Percentiles rank a stretch among this genome's conserved stretches.
Evolutionary conservation across 2,888 invertebrate species (phyloP).

Genomic region (Acanthopleura granulata): DNA sequence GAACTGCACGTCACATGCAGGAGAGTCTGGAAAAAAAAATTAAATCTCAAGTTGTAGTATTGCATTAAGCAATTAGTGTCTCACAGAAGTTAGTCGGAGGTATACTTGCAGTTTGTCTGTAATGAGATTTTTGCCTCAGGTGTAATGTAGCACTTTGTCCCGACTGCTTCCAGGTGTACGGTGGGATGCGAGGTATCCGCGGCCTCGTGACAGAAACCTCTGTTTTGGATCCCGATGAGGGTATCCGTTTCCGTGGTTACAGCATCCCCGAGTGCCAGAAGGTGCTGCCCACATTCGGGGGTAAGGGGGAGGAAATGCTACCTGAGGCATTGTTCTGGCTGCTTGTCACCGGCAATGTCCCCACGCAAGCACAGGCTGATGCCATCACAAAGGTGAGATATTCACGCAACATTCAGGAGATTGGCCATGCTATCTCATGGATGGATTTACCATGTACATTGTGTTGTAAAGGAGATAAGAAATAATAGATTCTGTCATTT

Average conservation of each 20-base stretch:
- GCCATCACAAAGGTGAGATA: constrained; percentile 57
- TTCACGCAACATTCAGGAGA: neutral
- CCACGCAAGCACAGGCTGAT: constrained; percentile 82
- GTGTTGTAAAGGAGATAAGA: too few species aligned
- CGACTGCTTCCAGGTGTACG: constrained; percentile 75
- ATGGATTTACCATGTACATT: too few species aligned
- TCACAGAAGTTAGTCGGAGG: too few species aligned
- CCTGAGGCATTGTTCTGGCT: constrained; percentile 97
- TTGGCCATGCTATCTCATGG: too few species aligned
- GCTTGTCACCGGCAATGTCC: constrained; percentile 89
- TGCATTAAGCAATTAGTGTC: too few species aligned
- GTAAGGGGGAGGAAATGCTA: constrained; percentile 82
- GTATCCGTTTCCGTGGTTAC: constrained; percentile 93
- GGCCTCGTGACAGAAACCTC: constrained; percentile 96
- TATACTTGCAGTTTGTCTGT: too few species aligned
- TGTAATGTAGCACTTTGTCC: too few species aligned
- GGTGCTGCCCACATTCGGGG: constrained; percentile 82
- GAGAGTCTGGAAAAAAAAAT: too few species aligned
- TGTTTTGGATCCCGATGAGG: constrained; percentile 93
- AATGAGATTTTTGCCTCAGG: too few species aligned
- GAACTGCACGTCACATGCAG: too few species aligned
- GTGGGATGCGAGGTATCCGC: constrained; percentile 97
- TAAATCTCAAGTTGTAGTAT: too few species aligned
- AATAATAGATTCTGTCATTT: too few species aligned
- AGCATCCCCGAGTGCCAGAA: constrained; percentile 95